A percentile compares a stretch with the other conserved stretches of the same genome.
Evolutionary conservation across 1,140 invertebrate genomes (phyloP).

Genomic region (Platyura marginata): DNA sequence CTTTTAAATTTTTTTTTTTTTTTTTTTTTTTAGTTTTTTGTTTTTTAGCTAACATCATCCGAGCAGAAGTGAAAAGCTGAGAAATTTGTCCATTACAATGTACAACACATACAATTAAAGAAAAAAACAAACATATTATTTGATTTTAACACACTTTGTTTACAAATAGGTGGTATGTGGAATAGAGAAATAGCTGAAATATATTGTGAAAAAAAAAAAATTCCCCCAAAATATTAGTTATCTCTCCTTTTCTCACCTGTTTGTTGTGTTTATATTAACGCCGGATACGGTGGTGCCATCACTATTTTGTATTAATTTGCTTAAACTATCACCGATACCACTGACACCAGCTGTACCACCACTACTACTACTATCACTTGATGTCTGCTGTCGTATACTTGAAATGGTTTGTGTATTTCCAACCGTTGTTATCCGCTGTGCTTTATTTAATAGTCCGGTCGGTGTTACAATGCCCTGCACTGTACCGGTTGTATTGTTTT

Average conservation of each 20-base stretch:
- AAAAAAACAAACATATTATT: too few relatives aligned
- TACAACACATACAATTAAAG: too few relatives aligned
- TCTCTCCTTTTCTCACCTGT: constrained; percentile 5
- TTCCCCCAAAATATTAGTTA: constrained; percentile 1
- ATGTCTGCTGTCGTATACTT: neutral
- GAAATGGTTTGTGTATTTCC: neutral
- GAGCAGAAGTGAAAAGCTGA: too few relatives aligned
- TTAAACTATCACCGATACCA: neutral
- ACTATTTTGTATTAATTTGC: neutral
- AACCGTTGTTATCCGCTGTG: neutral
- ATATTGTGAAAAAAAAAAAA: neutral
- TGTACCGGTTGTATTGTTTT: neutral
- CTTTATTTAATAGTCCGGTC: too few relatives aligned
- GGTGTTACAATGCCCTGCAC: neutral
- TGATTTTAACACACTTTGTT: too few relatives aligned
- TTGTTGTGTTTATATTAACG: constrained; percentile 3
- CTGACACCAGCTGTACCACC: neutral
- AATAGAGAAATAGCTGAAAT: too few relatives aligned
- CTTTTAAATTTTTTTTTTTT: too few relatives aligned
- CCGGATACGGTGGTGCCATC: neutral
- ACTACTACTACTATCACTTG: neutral
- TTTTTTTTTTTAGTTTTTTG: too few relatives aligned
- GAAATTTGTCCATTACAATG: too few relatives aligned
- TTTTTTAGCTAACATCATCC: too few relatives aligned
- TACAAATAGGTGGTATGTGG: too few relatives aligned